Evolutionary conservation across 2,888 invertebrate species (phyloP), one percentile per base, ranked within the genome.

Genomic region (Aphodius sticticus): DNA sequence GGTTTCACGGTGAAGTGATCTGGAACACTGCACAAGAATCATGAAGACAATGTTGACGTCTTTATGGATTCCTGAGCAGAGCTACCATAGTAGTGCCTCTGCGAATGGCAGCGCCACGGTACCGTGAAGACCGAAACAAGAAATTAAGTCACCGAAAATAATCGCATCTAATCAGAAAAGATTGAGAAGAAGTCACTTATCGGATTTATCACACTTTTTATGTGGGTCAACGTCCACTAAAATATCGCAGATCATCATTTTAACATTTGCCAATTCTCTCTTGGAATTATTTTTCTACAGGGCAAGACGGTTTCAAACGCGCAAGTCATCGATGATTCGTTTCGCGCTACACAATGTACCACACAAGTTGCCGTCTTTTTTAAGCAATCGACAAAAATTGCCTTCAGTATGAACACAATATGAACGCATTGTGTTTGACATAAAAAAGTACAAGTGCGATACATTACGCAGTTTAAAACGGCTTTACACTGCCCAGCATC

Each of bases 21-120:
- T 74, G 74, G 74, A 74, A 74, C 36, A 74, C 35, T 74, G 74
- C 16, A 36, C 74, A 74, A 74, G n/a, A 74, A 74, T 35, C 74
- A 74, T 36, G 74, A 74, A 74, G 26, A 26, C 72, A 26, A 72
- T 36, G 53, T 53, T 53, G 53, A 53, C 12, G 53, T 53, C 53
- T 53, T 53, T 53, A 53, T 53, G 53, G 53, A 53, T 53, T 53
- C 53, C 12, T 53, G 53, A 12, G 53, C 53, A 53, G 53, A 53
- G 53, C 53, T 12, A 53, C 9, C 53, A 53, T 12, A 53, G 7
- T 53, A 53, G 12, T 53, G 7, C 6, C 53, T 53, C 53, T 53
- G 12, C 53, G 12, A 53, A 53, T 53, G 53, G 12, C 53, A 53
- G 53, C 1, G 4, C 1, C 53, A 53, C 53, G 12, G 12, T 53